Evolutionary conservation across 2,888 invertebrate species (phyloP).

Genomic region (Drosophila colorata): DNA sequence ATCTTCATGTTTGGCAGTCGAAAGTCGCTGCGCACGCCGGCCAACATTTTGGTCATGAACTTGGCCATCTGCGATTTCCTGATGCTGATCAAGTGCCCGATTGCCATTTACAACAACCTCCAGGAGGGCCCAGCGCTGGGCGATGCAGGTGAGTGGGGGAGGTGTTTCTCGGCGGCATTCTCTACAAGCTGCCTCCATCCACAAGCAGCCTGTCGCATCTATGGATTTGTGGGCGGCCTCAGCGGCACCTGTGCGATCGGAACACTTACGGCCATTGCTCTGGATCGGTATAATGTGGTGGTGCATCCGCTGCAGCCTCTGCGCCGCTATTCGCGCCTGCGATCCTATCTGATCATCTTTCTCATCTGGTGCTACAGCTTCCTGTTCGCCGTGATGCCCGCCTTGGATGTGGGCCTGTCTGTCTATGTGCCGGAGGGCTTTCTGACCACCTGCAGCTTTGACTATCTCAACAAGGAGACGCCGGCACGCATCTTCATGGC

Average conservation of each 20-base stretch:
- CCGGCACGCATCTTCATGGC: conserved; percentile 90
- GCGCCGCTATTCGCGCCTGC: conserved; percentile 87
- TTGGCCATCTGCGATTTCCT: conserved; percentile 91
- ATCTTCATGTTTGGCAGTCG: conserved; percentile 91
- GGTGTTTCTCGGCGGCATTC: too few species aligned
- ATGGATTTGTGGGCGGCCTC: conserved; percentile 92
- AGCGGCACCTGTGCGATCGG: conserved; percentile 93
- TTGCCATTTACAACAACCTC: conserved; percentile 91
- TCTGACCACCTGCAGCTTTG: conserved; percentile 94
- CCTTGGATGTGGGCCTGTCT: conserved; percentile 89
- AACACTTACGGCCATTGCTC: conserved; percentile 91
- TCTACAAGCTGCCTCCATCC: background rate
- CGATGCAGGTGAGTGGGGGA: conserved; percentile 87
- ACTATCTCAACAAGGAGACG: conserved; percentile 90
- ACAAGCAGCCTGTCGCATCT: conserved; percentile 89
- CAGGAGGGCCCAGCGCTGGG: conserved; percentile 91
- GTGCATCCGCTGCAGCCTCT: conserved; percentile 91
- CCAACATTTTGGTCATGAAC: conserved; percentile 91
- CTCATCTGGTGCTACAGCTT: conserved; percentile 91
- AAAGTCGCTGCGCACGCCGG: conserved; percentile 90
- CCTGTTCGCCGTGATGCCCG: conserved; percentile 89
- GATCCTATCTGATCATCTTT: conserved; percentile 87
- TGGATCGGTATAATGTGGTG: conserved; percentile 93
- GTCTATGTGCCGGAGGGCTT: conserved; percentile 93
- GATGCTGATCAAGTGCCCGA: conserved; percentile 90